A percentile compares a stretch with the other conserved stretches of the same genome.
phyloP scores from a whole-genome alignment of 2,888 invertebrate genomes.

The Conomelus anceps region DNA sequence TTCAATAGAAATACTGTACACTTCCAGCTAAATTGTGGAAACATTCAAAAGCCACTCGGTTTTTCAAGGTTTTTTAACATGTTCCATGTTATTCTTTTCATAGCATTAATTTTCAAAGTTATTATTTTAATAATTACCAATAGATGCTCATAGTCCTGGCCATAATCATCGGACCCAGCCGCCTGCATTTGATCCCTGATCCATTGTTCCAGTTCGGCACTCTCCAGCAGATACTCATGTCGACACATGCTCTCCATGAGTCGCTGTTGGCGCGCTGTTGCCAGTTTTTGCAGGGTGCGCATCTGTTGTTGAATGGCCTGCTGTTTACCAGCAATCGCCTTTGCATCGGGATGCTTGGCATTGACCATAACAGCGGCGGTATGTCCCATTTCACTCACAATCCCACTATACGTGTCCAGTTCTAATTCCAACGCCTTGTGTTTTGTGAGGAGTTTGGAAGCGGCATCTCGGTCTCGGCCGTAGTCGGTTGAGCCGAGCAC shows the following conservation, averaged over 20 bases:
- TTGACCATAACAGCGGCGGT: conserved; percentile 73
- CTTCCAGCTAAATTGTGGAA: too few relatives aligned
- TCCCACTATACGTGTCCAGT: conserved; percentile 83
- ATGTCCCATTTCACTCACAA: conserved; percentile 87
- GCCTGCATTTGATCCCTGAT: conserved; percentile 83
- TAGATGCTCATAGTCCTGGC: conserved; percentile 88
- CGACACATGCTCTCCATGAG: conserved; percentile 86
- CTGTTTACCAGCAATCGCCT: conserved; percentile 70
- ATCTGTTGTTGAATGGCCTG: conserved; percentile 69
- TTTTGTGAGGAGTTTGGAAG: conserved; percentile 86
- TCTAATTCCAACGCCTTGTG: conserved; percentile 92
- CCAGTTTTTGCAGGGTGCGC: conserved; percentile 70
- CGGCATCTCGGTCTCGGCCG: conserved; percentile 83
- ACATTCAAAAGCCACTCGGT: too few relatives aligned
- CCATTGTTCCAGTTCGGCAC: conserved; percentile 85
- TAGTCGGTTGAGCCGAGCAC: conserved; percentile 75
- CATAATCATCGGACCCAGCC: conserved; percentile 88
- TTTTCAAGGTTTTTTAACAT: too few relatives aligned
- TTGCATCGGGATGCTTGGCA: conserved; percentile 75
- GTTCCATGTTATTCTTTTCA: too few relatives aligned
- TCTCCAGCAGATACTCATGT: conserved; percentile 86
- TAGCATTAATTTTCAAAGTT: too few relatives aligned
- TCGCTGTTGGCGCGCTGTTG: conserved; percentile 70
- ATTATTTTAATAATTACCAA: conserved; percentile 49
- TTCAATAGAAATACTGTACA: too few relatives aligned